phyloP scores from a whole-genome alignment of 2,113 vertebrate species.

The Nesoenas mayeri region DNA sequence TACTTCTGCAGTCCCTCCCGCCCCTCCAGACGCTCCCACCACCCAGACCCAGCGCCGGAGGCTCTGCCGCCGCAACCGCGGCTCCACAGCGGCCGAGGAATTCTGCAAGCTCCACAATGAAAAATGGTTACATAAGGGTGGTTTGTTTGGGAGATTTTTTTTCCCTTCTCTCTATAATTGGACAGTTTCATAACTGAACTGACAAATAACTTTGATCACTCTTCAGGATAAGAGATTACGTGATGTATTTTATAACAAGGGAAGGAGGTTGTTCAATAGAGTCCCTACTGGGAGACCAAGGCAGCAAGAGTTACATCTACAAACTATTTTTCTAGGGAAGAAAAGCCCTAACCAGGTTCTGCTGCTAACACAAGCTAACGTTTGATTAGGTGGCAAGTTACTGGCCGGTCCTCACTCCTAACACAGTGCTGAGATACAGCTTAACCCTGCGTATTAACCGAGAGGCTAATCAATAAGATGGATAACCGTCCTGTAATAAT shows the following conservation, averaged over 20 bases:
- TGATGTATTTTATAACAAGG: conserved; percentile 53
- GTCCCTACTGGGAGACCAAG: neutral
- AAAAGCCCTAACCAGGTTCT: neutral
- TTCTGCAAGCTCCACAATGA: neutral
- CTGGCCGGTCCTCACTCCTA: neutral
- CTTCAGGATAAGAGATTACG: conserved; percentile 31
- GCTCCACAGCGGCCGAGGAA: conserved; percentile 20
- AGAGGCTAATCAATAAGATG: conserved; percentile 44
- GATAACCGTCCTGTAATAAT: conserved; percentile 58
- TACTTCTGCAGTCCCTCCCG: neutral
- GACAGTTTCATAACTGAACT: conserved; percentile 61
- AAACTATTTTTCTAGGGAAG: neutral
- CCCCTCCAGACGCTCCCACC: neutral
- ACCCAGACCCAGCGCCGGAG: neutral
- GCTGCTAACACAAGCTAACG: neutral
- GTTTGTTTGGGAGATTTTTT: conserved; percentile 56
- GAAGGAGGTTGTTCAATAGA: conserved; percentile 14
- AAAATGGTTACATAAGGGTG: conserved; percentile 25
- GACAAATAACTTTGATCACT: conserved; percentile 68
- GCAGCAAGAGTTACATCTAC: conserved; percentile 10
- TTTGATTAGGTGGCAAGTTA: neutral
- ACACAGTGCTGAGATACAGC: conserved; percentile 10
- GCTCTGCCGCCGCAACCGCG: neutral
- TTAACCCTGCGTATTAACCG: conserved; percentile 39
- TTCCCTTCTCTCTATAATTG: conserved; percentile 45